A percentile compares a stretch with the other conserved stretches of the same genome.
Evolutionary conservation across 1,140 invertebrate species (phyloP).

Genomic region (Eufriesea mexicana): DNA sequence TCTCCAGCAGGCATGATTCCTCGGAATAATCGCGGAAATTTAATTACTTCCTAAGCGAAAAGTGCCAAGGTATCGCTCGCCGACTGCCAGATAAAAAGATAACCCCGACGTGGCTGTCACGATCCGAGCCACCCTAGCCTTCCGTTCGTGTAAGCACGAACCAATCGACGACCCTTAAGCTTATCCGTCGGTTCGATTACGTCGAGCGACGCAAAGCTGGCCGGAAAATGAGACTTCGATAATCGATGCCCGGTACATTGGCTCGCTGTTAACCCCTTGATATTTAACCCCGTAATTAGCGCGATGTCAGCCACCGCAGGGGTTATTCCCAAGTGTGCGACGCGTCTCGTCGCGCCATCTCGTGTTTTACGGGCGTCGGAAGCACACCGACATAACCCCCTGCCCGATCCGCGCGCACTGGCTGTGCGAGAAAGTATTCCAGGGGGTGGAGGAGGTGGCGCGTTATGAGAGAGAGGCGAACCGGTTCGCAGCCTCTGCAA

Average conservation of each 20-base stretch:
- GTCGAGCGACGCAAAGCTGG: conserved; percentile 1
- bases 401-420: not conserved
- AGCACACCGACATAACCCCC: not conserved
- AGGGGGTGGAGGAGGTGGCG: conserved; percentile 20
- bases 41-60: no score
- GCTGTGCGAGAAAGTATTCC: conserved; percentile 41
- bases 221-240: conserved; percentile 30
- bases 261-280: conserved; percentile 75
- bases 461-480: conserved; percentile 49
- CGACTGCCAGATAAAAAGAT: no score
- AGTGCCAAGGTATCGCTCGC: not conserved
- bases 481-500: conserved; percentile 47
- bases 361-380: conserved; percentile 20
- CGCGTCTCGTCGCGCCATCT: conserved; percentile 11
- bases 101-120: no score
- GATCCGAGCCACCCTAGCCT: not conserved
- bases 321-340: conserved; percentile 28
- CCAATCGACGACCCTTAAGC: conserved; percentile 31
- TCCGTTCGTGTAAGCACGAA: not conserved
- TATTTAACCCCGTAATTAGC: conserved; percentile 80
- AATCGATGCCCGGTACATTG: conserved; percentile 70
- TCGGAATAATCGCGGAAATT: no score
- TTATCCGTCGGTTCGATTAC: conserved; percentile 52
- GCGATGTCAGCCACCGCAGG: conserved; percentile 54
- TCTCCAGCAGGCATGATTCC: no score